Evolutionary conservation across 2,113 vertebrate species (phyloP), one percentile per base, ranked within the genome.

Genomic region (Salvelinus fontinalis): DNA sequence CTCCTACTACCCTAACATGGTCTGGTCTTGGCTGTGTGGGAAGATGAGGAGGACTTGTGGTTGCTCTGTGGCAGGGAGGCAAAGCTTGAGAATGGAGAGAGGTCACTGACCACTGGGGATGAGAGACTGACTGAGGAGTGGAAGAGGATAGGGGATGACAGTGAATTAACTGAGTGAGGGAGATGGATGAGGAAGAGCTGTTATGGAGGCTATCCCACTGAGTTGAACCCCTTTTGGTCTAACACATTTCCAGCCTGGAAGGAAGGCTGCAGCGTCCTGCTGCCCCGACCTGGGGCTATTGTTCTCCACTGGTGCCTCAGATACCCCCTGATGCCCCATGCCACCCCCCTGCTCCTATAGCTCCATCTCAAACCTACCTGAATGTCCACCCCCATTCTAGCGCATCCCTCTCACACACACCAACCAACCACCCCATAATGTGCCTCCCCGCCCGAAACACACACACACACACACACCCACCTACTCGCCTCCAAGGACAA

Each of bases 401-500:
- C 76, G 81, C 86, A 81, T 76, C 81, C 27, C 65, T 31, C 24
- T 34, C 18, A 9, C 31, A 71, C 39, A 59, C 57, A 66, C 70
- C 59, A 66, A 24, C 44, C 67, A 34, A 65, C 57, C 59, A 60
- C 48, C 14, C 57, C 65, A 39, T 27, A 66, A 75, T n/a, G 8
- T 54, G 29, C 34, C 29, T 49, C 5, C 26, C 60, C 22, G 29
- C 70, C 72, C 65, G 1, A 74, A n/a, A 60, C 49, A 67, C 57
- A 64, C 51, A 1, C 51, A 54, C 51, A 4, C 34, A 49, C 62
- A 67, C 49, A 39, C 51, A 73, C 57, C 59, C 62, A 64, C 39
- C 54, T 70, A 77, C 69, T 57, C 51, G 81, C 86, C 84, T 85
- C 77, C 88, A 79, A 90, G 89, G 92, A 93, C 92, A 92, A 92